Percentiles rank a stretch among this genome's conserved stretches.
phyloP scores from a whole-genome alignment of 2,888 invertebrate genomes.

The Campopleginae sp. region DNA sequence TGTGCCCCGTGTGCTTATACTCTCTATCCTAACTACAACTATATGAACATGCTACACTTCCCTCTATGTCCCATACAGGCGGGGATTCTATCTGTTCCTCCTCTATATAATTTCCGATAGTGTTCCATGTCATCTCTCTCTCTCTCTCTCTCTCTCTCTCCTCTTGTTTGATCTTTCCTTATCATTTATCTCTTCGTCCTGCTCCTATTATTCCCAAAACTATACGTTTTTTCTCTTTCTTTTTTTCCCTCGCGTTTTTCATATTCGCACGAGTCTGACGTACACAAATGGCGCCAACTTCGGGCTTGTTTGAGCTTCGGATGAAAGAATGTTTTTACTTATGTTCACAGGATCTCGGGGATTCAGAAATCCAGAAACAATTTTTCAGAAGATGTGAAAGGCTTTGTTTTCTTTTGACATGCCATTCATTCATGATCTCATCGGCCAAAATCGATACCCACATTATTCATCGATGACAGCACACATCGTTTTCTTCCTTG shows the following conservation, averaged over 20 bases:
- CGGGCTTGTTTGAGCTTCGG: not conserved
- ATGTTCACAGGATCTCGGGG: not conserved
- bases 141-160: not conserved
- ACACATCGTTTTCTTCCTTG: not conserved
- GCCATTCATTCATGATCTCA: not conserved
- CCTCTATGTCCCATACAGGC: conserved; percentile 25
- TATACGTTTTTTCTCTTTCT: not conserved
- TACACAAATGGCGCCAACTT: not conserved
- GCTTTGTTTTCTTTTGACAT: not conserved
- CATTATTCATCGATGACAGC: not conserved
- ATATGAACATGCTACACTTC: conserved; percentile 24
- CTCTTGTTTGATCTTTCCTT: not conserved
- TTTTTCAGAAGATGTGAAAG: not conserved
- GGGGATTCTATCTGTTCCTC: conserved; percentile 30
- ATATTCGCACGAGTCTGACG: not conserved
- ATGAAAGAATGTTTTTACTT: not conserved
- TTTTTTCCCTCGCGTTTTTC: not conserved
- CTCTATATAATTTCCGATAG: conserved; percentile 20
- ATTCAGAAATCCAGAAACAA: not conserved
- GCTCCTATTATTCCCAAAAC: not conserved
- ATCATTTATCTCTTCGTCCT: conserved; percentile 8
- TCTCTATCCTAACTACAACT: conserved; percentile 48
- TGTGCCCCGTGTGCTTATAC: conserved; percentile 52
- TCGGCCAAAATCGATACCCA: not conserved
- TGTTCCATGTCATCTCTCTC: conserved; percentile 15